Evolutionary conservation across 2,113 vertebrate species (phyloP), one percentile per base, ranked within the genome.

Genomic region (Piliocolobus tephrosceles): DNA sequence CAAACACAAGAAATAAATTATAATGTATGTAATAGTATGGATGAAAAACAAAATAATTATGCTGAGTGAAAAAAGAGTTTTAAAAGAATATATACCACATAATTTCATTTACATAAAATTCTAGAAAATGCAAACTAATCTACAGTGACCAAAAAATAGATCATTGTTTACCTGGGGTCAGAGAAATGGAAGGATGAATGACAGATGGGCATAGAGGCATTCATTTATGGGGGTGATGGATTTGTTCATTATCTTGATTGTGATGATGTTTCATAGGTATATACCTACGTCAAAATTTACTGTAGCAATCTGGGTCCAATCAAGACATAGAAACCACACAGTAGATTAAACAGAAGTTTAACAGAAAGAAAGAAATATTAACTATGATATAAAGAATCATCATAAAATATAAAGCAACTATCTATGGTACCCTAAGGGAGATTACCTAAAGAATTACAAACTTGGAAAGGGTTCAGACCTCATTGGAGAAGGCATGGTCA

Each of bases 41-140:
- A 83, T 94, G 13, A 70, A 52, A 84, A 96, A 61, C 57, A 78
- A 96, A 73, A 73, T 89, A 94, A 88, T 64, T 72, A 72, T 47
- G 13, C 52, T 27, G 72, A 61, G 10, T 88, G 32, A 88, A 88
- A 91, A 55, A 92, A 88, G 52, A 79, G 38, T 73, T 87, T 68
- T 35, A 30, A 6, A 73, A 83, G 2, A 40, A 58, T 88, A 70
- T 70, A 82, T 82, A 38, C 58, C 43, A 83, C 30, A n/a, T 45
- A 17, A 61, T 91, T 88, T 47, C 47, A 61, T 52, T 83, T 88
- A 25, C 45, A 14, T 83, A 58, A 88, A 82, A 88, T 76, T 76
- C 57, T 78, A 83, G 68, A 83, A 94, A 91, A 88, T 72, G 25
- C 20, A 81, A 80, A 57, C 64, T 86, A 86, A 86, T 30, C 40